Percentiles rank a stretch among this genome's conserved stretches.
phyloP scores from a whole-genome alignment of 2,797 vertebrate genomes.

The Tiaroga cobitis region DNA sequence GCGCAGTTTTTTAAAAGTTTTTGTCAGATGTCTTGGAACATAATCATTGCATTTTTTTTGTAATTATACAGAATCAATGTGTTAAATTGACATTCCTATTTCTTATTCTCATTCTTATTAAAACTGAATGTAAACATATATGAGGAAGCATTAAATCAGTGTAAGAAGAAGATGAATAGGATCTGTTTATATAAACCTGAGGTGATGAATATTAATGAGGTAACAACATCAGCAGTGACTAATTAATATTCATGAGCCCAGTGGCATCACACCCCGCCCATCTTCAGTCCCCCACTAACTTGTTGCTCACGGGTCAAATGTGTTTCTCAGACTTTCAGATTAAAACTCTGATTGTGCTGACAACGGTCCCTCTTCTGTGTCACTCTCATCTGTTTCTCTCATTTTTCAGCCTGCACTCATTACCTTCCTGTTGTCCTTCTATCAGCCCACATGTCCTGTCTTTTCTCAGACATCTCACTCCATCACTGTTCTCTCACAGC shows the following conservation, averaged over 20 bases:
- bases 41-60: neutral
- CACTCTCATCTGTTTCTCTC: conserved; percentile 24
- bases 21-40: neutral
- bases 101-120: no score
- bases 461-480: conserved; percentile 32
- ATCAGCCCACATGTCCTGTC: conserved; percentile 2
- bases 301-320: neutral
- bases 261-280: neutral
- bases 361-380: neutral
- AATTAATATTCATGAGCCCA: conserved; percentile 24
- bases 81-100: neutral
- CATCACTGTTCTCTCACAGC: conserved; percentile 42
- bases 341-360: conserved; percentile 1
- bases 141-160: neutral
- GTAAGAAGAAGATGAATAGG: neutral
- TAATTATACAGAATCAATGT: neutral
- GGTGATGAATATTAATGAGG: neutral
- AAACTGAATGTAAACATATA: neutral
- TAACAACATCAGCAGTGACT: neutral
- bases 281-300: neutral
- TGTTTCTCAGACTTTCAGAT: conserved; percentile 14
- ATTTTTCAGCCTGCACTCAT: conserved; percentile 20
- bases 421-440: conserved; percentile 8
- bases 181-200: neutral
- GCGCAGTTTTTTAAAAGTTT: neutral